A percentile compares a stretch with the other conserved stretches of the same genome.
Conservation (phyloP, 2,888 invertebrate genomes). For the Drosophila infuscata region DNA sequence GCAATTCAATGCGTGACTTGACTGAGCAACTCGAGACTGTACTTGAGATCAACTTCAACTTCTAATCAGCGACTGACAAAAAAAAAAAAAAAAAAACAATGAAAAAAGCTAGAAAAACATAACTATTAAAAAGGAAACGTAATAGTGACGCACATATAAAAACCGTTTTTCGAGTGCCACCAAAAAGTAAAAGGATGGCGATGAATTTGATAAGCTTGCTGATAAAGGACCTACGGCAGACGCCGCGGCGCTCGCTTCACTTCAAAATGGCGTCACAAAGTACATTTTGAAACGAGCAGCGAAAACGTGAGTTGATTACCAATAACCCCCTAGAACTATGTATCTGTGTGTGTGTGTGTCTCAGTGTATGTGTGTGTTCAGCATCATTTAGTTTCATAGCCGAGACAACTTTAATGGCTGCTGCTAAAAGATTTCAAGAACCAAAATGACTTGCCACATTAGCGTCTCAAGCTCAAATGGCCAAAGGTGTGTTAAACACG, state of each 20-base stretch:
- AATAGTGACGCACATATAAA: constrained; percentile 65
- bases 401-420: constrained; percentile 67
- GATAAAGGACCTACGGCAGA: constrained; percentile 59
- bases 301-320: constrained; percentile 81
- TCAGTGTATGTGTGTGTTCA: constrained; percentile 17
- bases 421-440: constrained; percentile 52
- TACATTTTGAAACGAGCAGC: constrained; percentile 80
- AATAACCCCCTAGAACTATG: constrained; percentile 54
- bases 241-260: constrained; percentile 45
- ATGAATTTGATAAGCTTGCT: constrained; percentile 78
- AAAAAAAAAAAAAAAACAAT: constrained; percentile 34
- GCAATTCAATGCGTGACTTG: constrained; percentile 77
- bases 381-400: constrained; percentile 53
- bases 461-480: constrained; percentile 42
- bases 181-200: constrained; percentile 39
- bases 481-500: constrained; percentile 57
- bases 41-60: constrained; percentile 69
- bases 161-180: constrained; percentile 47
- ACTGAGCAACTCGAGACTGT: constrained; percentile 66
- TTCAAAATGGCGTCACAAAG: constrained; percentile 81
- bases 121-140: constrained; percentile 67
- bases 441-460: constrained; percentile 54
- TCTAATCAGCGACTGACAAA: constrained; percentile 76
- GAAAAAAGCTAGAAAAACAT: constrained; percentile 20
- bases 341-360: constrained; percentile 6